phyloP scores from a whole-genome alignment of 2,113 vertebrate genomes.

The Dasyornis broadbenti region DNA sequence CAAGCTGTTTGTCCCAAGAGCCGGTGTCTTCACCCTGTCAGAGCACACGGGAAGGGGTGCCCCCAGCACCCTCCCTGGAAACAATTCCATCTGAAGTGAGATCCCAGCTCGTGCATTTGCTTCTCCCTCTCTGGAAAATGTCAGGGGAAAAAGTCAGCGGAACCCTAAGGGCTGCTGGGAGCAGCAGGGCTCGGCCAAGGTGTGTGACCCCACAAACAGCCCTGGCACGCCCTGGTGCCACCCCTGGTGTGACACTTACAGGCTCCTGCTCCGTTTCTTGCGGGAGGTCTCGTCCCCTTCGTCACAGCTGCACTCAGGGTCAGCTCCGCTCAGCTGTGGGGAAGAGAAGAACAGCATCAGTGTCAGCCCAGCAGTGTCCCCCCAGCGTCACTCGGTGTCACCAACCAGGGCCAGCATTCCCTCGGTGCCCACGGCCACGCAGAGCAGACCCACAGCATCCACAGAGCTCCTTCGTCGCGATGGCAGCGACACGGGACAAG shows the following conservation, averaged over 20 bases:
- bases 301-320: constrained; percentile 78
- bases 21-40: accelerated
- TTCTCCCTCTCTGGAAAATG: not conserved
- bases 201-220: not conserved
- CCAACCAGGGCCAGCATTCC: not conserved
- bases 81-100: not conserved
- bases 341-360: not conserved
- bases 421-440: accelerated
- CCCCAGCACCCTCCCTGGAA: not conserved
- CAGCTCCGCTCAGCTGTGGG: constrained; percentile 77
- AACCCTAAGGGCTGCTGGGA: not conserved
- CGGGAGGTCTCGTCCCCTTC: constrained; percentile 72
- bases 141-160: accelerated
- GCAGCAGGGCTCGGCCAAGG: accelerated
- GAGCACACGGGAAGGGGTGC: not conserved
- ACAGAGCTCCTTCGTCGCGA: not conserved
- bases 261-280: constrained; percentile 89
- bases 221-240: not conserved
- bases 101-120: not conserved
- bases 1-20: not conserved
- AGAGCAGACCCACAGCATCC: not conserved
- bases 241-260: constrained; percentile 75
- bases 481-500: accelerated
- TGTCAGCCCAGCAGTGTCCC: not conserved
- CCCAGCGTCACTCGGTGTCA: not conserved